Base-by-base conservation (phyloP, 2,888 invertebrate species). In the Nysson spinosus region DNA sequence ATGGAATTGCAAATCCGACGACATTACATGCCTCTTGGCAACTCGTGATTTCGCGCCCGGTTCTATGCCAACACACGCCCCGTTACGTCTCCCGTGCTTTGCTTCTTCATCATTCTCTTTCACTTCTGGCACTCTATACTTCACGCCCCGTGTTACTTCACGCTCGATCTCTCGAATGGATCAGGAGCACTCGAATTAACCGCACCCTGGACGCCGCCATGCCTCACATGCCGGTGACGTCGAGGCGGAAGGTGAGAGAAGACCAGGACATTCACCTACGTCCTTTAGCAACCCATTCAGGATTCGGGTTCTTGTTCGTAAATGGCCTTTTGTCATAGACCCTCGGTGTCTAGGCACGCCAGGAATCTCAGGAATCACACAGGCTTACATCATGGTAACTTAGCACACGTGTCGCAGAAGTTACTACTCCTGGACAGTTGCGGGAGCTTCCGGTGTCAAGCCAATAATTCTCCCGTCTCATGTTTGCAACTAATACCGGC, bases 1-100 rank as follows among this genome's bases (percentile, higher is more conserved):
- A 84, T 85, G 84, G 83, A 85, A 85, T 84, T 83, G 84, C 84
- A 83, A 84, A 85, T 84, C 82, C 81, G 80, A 78, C 79, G 81
- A 84, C 83, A 79, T 84, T 84, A 85, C 84, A 83, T 82, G 83
- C 79, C 83, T 81, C 84, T 83, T 83, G 83, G 82, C 83, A 83
- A 82, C 83, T 84, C 81, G 82, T 80, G 84, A 85, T 85, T 85
- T 84, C 81, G 82, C 79, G 78, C 78, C 74, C 64, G 73, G 58
- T 69, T 57, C 78, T 67, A 49, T 65, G 65, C 68, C 70, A 66
- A 69, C 66, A 62, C 56, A 67, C 70, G 44, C 57, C 61, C 43
- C 68, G 49, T 66, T 68, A 69, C 65, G 62, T 61, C 69, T 67
- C 65, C 52, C 65, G 44, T 26, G n/a, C 28, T 30, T 24, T 50